Base-by-base conservation (phyloP, 2,888 invertebrate species). In the Eledona agricola region DNA sequence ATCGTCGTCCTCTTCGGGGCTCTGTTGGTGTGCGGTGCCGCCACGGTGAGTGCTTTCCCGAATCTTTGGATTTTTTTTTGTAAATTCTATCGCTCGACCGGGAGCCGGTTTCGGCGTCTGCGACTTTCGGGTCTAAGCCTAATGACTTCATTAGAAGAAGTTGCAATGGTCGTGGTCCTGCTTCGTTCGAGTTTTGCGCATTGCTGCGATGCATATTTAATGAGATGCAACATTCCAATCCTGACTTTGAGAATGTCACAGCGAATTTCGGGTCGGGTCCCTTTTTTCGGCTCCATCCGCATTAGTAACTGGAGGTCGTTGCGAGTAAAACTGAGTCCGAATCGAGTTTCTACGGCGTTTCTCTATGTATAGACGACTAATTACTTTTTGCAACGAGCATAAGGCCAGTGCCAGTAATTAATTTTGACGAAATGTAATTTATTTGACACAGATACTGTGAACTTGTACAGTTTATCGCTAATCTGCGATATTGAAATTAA, bases 141-240 rank as follows among this genome's bases (percentile, higher is more conserved):
- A 45, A 45, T 32, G 45, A 45, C 45, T 45, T 29, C 42, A 42
- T 23, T 35, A 32, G n/a, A n/a, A n/a, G n/a, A n/a, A n/a, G n/a
- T n/a, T n/a, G n/a, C n/a, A n/a, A n/a, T n/a, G n/a, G n/a, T n/a
- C n/a, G n/a, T n/a, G n/a, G n/a, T n/a, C n/a, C n/a, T n/a, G n/a
- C 31, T 42, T 32, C 37, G 51, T 58, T 52, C 55, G 47, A 56
- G 56, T 52, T 60, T 60, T 40, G 60, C 58, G 51, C 38, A 50
- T 49, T 55, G 43, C 51, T 52, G 51, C 40, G 55, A 47, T 58
- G 60, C 60, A 60, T 60, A 60, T 51, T 51, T 58, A 58, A 60
- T 60, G 60, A 58, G 60, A 34, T 58, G 58, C 60, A 47, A 49
- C 60, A 60, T 60, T 60, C 60, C 60, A 37, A 50, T 51, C 35